Base-by-base conservation (phyloP, 2,113 vertebrate species). In the Anser brachyrhynchus region DNA sequence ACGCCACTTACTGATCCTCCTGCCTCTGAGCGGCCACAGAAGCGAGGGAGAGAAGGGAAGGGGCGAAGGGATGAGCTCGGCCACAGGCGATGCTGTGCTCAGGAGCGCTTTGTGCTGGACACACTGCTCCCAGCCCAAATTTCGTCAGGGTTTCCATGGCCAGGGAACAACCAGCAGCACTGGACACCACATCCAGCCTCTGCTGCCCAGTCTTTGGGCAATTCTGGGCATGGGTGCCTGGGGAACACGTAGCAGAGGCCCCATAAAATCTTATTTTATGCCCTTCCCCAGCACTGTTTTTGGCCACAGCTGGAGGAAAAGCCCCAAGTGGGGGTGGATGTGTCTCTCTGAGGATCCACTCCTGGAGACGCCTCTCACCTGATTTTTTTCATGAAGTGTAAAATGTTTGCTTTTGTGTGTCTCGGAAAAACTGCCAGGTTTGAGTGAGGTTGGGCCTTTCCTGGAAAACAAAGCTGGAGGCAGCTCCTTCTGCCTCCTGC, bases 11-110 rank as follows among this genome's bases (percentile, higher is more conserved):
- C 31, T 77, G 54, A 5, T 25, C 8, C 54, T 5, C 18, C 49
- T 16, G 15, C 52, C 41, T 23, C 17, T 4, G 31, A 13, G 5
- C 9, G 13, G 7, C 1, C 26, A 41, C 0, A 7, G 37, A 12
- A 37, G 15, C 1, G 23, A 52, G 13, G 14, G 41, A 35, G 2
- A 6, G 37, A 57, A 33, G 43, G 15, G 29, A 55, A 29, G 41
- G 19, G 49, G 17, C 26, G 4, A 31, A 65, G 22, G 67, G 43
- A 28, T 18, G 20, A 51, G 31, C 23, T 54, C 3, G 0, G 33
- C 29, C 22, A 65, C 19, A 75, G 26, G 51, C 4, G 39, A 41
- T 43, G 19, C 21, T 29, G 55, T 17, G 17, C 43, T 83, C 51
- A 2, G 57, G 19, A 37, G n/a, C 31, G 16, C 31, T 77, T 23